A percentile compares a stretch with the other conserved stretches of the same genome.
phyloP scores from a whole-genome alignment of 2,888 invertebrate species.

The Tetrapedia diversipes region DNA sequence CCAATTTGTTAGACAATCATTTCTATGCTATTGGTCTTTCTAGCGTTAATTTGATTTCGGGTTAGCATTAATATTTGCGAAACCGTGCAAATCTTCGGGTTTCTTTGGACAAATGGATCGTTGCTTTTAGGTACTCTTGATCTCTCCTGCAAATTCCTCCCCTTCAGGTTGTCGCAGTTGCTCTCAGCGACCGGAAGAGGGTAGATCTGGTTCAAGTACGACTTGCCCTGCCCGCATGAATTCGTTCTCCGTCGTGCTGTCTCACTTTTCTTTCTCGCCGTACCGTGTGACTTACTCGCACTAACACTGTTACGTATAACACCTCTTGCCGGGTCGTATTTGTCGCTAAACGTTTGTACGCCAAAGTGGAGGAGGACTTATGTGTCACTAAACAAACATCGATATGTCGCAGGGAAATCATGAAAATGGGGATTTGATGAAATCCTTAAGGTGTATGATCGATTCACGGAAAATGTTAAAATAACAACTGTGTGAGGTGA shows the following conservation, averaged over 20 bases:
- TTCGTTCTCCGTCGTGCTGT: constrained; percentile 7
- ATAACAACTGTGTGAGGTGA: no score
- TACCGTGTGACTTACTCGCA: constrained; percentile 25
- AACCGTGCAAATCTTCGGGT: no score
- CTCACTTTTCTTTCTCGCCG: constrained; percentile 1
- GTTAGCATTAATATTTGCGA: no score
- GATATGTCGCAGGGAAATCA: no score
- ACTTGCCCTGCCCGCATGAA: constrained; percentile 12
- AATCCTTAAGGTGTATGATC: no score
- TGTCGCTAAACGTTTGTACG: no score
- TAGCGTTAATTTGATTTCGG: no score
- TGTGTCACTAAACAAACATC: background rate
- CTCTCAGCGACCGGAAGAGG: background rate
- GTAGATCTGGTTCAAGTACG: background rate
- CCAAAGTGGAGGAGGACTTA: no score
- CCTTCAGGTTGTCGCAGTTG: background rate
- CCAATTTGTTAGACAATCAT: no score
- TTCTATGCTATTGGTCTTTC: no score
- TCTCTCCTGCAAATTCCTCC: background rate
- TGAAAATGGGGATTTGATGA: no score
- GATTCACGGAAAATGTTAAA: no score
- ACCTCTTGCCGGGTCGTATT: background rate
- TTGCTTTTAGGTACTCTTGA: background rate
- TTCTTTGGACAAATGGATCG: background rate
- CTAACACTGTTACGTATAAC: constrained; percentile 36